Base-by-base conservation (phyloP, 2,888 invertebrate species). In the Liodrosophila aerea region DNA sequence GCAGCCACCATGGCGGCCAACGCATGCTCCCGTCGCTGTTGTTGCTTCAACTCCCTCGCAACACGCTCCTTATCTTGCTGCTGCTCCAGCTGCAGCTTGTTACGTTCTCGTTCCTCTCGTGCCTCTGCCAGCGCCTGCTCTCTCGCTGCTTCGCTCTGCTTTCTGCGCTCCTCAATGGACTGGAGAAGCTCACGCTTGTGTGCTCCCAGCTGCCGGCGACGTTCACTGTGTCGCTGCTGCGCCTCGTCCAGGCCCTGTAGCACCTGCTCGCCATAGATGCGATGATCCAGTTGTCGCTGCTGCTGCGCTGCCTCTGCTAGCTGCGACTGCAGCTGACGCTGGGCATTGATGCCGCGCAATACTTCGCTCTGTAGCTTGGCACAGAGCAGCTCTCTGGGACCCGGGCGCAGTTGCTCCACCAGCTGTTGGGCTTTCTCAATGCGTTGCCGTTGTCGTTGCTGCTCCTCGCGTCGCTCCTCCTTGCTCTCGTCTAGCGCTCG, bases 331-430 rank as follows among this genome's bases (percentile, higher is more conserved):
- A 90, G 77, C 27, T 85, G 72, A 1, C 85, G 72, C 57, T 90
- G 90, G 0, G 87, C 84, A 12, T 87, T 86, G 4, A 89, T 76
- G 8, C 81, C 85, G 1, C 87, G 85, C 18, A 90, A 45, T 1
- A 90, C 88, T 58, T 89, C 89, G 53, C 90, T 88, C 36, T 88
- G 86, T 5, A 88, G 66, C 2, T 84, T 85, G n/a, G 90, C 90
- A 34, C 87, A 87, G 13, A 88, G 87, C 1, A 90, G 54, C 30
- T 87, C 88, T 0, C 87, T 73, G 1, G 89, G 88, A 0, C 89
- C 90, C 1, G 87, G 82, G 45, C 88, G 87, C 11, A 87, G 71
- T 40, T 88, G 86, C 50, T 87, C 85, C 9, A 90, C 62, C 9
- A 90, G 58, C 41, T 85, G 69, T 31, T 89, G 77, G 0, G 89